Evolutionary conservation across 2,888 invertebrate species (phyloP), one percentile per base, ranked within the genome.

Genomic region (Coenonympha glycerion): DNA sequence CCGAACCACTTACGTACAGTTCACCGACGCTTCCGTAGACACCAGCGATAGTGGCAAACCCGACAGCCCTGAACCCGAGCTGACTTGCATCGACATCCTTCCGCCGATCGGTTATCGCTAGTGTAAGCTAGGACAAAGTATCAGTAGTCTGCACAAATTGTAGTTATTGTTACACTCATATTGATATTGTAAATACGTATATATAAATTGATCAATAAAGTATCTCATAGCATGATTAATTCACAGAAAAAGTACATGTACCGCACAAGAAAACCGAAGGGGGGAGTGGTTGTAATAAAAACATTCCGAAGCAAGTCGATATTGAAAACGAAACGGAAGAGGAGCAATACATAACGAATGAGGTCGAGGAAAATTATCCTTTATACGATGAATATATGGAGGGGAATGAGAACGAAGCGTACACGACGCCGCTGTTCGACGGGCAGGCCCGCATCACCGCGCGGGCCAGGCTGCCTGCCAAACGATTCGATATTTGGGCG

Each of bases 51-150:
- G 84, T 60, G 84, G 84, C 57, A 85, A 85, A 62, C 84, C 85
- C 6, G 84, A 85, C 58, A 85, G 85, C 59, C 84, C 85, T 6
- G 84, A 82, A 61, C 82, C 83, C 5, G 84, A 85, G 48, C 58
- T 83, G 52, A 72, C 79, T 22, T 86, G 86, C 61, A 68, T 80
- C 46, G 81, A 86, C 58, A 76, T 86, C 37, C 78, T 84, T 44
- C 86, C 86, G 34, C 86, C 86, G 33, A 68, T 83, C 55, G 85
- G 82, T 60, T 87, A 86, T 63, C 86, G 86, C 79, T 87, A 87
- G 73, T 64, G 33, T 56, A 63, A 61, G 71, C 70, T 71, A 68
- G 67, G 60, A 55, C 51, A 53, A 53, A 18, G 49, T n/a, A n/a
- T n/a, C n/a, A n/a, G n/a, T 60, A 59, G 54, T 47, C 52, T 53